phyloP scores from a whole-genome alignment of 2,113 vertebrate genomes.

The Rhinichthys klamathensis region DNA sequence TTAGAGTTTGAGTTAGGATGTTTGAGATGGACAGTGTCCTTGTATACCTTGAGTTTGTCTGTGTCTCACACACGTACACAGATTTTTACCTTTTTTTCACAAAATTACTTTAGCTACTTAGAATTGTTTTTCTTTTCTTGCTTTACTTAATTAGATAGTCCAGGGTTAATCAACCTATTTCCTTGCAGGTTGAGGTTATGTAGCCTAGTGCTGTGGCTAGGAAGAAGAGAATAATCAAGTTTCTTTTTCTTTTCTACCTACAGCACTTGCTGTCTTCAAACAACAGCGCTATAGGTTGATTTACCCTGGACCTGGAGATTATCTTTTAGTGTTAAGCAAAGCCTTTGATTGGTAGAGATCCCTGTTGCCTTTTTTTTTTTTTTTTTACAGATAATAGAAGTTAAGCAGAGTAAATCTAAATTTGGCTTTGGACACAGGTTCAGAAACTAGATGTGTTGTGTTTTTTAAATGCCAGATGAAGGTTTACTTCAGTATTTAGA shows the following conservation, averaged over 20 bases:
- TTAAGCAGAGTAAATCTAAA: slow-evolving; percentile 4
- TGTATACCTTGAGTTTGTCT: background rate
- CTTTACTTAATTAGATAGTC: background rate
- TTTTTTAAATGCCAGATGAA: slow-evolving; percentile 20
- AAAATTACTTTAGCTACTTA: background rate
- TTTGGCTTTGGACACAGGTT: background rate
- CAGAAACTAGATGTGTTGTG: slow-evolving; percentile 11
- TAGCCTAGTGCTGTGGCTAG: slow-evolving; percentile 25
- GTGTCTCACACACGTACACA: background rate
- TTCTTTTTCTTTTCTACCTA: background rate
- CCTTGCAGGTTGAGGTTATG: background rate
- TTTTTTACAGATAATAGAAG: background rate
- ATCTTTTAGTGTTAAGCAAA: too few species aligned
- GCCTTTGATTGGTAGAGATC: too few species aligned
- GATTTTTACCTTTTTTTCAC: background rate
- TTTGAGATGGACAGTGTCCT: too few species aligned
- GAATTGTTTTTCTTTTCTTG: too few species aligned
- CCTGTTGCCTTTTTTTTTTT: too few species aligned
- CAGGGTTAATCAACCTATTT: slow-evolving; percentile 10
- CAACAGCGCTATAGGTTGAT: too few species aligned
- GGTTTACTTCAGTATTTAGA: slow-evolving; percentile 13
- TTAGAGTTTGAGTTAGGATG: background rate
- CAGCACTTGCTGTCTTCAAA: background rate
- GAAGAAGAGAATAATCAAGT: slow-evolving; percentile 18
- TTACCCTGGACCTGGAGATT: too few species aligned